These are phyloP conservation scores for Drosophila subpulchrella DNA, from an alignment of 1,140 invertebrate species.

Conservation along the genomic window DNA sequence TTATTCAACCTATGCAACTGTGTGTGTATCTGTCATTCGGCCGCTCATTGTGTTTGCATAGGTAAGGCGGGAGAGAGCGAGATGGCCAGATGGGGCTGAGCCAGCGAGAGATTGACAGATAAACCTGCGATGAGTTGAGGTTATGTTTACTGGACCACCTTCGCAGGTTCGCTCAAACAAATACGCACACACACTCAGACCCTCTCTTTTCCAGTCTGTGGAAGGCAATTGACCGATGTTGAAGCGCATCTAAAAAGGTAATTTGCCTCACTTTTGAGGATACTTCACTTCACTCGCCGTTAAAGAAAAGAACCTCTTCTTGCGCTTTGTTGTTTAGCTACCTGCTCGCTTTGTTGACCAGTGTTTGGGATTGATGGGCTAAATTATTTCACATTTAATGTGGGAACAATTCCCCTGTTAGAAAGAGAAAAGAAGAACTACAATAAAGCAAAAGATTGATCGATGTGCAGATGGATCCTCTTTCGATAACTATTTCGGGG, in stretches of 20 bases:
- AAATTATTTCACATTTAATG: constrained; percentile 69
- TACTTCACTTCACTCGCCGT: constrained; percentile 21
- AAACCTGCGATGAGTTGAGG: constrained; percentile 43
- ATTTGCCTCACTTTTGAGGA: constrained; percentile 54
- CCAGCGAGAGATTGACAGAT: constrained; percentile 48
- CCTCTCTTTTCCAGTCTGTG: constrained; percentile 2
- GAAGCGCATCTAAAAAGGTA: constrained; percentile 66
- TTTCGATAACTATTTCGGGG: not conserved
- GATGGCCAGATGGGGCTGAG: constrained; percentile 11
- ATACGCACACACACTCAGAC: constrained; percentile 4
- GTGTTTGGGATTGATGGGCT: constrained; percentile 31
- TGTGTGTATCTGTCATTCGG: constrained; percentile 62
- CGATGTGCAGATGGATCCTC: not conserved
- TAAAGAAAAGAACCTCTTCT: constrained; percentile 33
- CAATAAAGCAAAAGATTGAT: constrained; percentile 5
- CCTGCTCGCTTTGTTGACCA: constrained; percentile 36
- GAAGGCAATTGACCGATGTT: constrained; percentile 41
- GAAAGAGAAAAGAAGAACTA: not conserved
- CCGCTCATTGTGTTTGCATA: constrained; percentile 59
- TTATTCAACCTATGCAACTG: constrained; percentile 47
- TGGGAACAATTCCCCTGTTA: constrained; percentile 47
- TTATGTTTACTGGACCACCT: constrained; percentile 53
- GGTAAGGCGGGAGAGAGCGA: constrained; percentile 24
- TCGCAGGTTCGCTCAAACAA: constrained; percentile 41
- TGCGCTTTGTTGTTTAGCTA: constrained; percentile 21